phyloP scores from a whole-genome alignment of 2,888 invertebrate genomes.

The Epirrhoe tristata region DNA sequence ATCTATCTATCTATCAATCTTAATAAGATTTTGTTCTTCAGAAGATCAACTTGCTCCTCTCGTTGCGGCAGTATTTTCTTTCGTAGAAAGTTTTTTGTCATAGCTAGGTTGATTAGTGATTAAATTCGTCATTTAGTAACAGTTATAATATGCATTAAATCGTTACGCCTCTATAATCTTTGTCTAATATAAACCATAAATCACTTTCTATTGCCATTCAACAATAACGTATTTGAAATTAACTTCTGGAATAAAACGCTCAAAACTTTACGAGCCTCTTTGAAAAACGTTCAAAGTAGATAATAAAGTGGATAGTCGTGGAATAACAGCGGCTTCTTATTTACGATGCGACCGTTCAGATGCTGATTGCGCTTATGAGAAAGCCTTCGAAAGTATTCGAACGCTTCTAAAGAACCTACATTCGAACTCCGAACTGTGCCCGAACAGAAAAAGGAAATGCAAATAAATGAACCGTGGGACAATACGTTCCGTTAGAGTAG shows the following conservation, averaged over 20 bases:
- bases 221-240: constrained; percentile 36
- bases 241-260: constrained; percentile 34
- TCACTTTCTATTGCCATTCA: constrained; percentile 30
- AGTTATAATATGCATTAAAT: constrained; percentile 21
- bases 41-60: not conserved
- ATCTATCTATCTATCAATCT: no score
- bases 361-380: constrained; percentile 36
- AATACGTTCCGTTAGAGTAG: constrained; percentile 68
- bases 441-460: constrained; percentile 49
- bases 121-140: constrained; percentile 17
- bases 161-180: constrained; percentile 28
- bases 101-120: not conserved
- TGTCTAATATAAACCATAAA: constrained; percentile 29
- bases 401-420: constrained; percentile 27
- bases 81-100: constrained; percentile 5
- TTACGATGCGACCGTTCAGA: constrained; percentile 26
- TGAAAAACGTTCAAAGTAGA: constrained; percentile 39
- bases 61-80: constrained; percentile 5
- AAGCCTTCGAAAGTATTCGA: constrained; percentile 10
- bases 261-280: constrained; percentile 35
- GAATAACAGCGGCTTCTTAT: constrained; percentile 32
- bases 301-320: constrained; percentile 35
- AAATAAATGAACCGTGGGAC: constrained; percentile 63
- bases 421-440: constrained; percentile 30
- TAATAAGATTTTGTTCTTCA: not conserved